These are phyloP conservation scores for Ibidorhyncha struthersii DNA, from an alignment of 2,113 vertebrate species.

Conservation along the genomic window DNA sequence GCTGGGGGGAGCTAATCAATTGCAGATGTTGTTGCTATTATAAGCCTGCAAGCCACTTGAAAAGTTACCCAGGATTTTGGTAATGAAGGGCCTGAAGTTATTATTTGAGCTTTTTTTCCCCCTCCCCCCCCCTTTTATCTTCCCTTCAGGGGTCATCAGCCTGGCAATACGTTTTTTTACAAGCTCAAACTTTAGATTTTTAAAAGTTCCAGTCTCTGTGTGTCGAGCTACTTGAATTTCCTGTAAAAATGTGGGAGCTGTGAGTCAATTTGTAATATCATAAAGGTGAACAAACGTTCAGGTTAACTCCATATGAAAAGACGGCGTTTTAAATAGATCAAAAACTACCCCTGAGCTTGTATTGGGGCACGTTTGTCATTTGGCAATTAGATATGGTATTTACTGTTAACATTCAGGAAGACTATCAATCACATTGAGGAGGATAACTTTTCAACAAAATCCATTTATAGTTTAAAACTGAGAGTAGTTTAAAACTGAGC, in stretches of 20 bases:
- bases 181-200: not conserved
- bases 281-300: not conserved
- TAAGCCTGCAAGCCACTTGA: constrained; percentile 44
- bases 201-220: not conserved
- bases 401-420: not conserved
- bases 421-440: not conserved
- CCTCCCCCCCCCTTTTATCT: not conserved
- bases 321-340: not conserved
- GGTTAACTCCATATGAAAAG: not conserved
- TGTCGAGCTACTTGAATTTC: constrained; percentile 4
- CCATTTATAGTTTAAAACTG: not conserved
- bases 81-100: constrained; percentile 66
- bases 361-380: not conserved
- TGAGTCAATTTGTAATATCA: not conserved
- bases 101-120: constrained; percentile 29
- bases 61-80: constrained; percentile 49
- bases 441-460: not conserved
- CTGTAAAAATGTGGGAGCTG: not conserved
- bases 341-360: not conserved
- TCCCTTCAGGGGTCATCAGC: constrained; percentile 49
- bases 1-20: constrained; percentile 28
- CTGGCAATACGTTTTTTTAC: not conserved
- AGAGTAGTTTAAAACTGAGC: too few species aligned
- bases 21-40: constrained; percentile 34
- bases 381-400: not conserved